Evolutionary conservation across 2,113 vertebrate genomes (phyloP), one percentile per base, ranked within the genome.

Genomic region (Oryzias javanicus): DNA sequence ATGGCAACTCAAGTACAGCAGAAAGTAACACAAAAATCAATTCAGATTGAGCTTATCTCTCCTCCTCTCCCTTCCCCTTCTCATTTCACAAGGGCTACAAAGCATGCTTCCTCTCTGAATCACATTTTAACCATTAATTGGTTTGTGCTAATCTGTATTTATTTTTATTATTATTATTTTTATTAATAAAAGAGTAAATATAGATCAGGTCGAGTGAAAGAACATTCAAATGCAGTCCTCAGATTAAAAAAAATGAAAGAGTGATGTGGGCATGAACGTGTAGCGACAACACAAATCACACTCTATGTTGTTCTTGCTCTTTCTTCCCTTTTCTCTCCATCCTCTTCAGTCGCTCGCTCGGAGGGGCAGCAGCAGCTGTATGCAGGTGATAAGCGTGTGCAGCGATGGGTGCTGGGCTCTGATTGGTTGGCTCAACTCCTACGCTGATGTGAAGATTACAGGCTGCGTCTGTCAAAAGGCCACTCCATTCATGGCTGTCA

Each of bases 1-100:
- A 92, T 92, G 89, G 90, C 83, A 92, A 92, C 90, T 86, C 84
- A 90, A 90, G 88, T 90, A 92, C 85, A 91, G 86, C 86, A 85
- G 87, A 92, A 91, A 90, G 86, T 88, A 91, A 89, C 78, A 82
- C 84, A 79, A 89, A 90, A 90, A 91, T 91, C 91, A 89, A 91
- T 92, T 89, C 88, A 86, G 89, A 85, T 77, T 86, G 83, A 86
- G 86, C 81, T 87, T 81, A 85, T 88, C 78, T 81, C 78, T 72
- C 70, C 46, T 75, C 73, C 77, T 81, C 68, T 55, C 77, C 55
- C 58, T 18, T 73, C 67, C 56, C 27, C 60, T 69, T 80, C 81
- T 84, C 70, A 75, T 90, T 88, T 87, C 78, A 82, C 77, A 72
- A 74, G 42, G 63, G 74, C 84, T 76, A 78, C 76, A 82, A 83